Evolutionary conservation across 2,113 vertebrate genomes (phyloP).

Genomic region (Telmatochromis sp.): DNA sequence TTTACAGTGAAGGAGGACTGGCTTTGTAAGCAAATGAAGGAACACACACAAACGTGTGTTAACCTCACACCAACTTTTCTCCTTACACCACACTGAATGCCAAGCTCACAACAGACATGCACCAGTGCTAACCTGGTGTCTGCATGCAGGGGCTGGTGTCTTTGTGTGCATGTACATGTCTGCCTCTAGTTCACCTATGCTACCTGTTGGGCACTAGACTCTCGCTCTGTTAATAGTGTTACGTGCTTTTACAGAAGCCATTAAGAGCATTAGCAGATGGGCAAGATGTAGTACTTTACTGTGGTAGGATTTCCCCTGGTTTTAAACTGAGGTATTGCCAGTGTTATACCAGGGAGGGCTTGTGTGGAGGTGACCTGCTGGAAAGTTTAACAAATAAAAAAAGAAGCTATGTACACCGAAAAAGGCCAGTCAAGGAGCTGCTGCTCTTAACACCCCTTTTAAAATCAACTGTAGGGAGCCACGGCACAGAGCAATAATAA

Average conservation of each 20-base stretch:
- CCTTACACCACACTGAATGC: conserved; percentile 6
- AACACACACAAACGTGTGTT: conserved; percentile 43
- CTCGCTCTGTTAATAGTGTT: background rate
- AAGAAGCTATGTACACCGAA: background rate
- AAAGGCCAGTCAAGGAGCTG: conserved; percentile 31
- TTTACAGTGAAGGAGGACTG: conserved; percentile 29
- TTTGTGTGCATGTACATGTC: background rate
- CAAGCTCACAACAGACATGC: background rate
- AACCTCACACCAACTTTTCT: conserved; percentile 18
- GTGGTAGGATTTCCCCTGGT: background rate
- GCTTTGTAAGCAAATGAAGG: conserved; percentile 32
- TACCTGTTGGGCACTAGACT: background rate
- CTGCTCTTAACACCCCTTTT: conserved; percentile 38
- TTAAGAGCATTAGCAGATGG: background rate
- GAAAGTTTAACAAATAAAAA: conserved; percentile 5
- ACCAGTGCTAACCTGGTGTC: background rate
- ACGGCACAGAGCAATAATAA: background rate
- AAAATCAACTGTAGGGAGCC: conserved; percentile 20
- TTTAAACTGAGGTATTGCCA: conserved; percentile 14
- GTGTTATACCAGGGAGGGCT: background rate
- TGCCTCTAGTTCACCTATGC: background rate
- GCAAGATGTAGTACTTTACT: background rate
- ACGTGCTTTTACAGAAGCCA: background rate
- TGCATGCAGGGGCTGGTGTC: background rate
- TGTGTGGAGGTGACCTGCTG: conserved; percentile 9